Percentiles rank a stretch among this genome's conserved stretches.
Conservation (phyloP, 1,140 invertebrate species). For the Arctopsyche grandis region DNA sequence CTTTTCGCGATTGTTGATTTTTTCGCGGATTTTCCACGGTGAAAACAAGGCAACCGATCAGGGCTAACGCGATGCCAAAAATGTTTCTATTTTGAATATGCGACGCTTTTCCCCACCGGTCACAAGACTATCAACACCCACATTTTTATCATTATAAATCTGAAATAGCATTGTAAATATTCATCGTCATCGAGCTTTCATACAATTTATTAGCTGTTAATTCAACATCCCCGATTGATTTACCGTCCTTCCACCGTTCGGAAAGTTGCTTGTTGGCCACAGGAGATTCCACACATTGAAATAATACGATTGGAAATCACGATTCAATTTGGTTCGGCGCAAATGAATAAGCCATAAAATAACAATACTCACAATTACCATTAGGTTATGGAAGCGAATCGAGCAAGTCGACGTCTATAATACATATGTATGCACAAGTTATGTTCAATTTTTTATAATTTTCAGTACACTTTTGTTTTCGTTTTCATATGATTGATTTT, state of each 20-base stretch:
- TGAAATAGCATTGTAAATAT: not conserved
- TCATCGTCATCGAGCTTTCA: not conserved
- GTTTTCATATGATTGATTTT: too few relatives aligned
- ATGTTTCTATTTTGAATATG: constrained; percentile 34
- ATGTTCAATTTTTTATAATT: not conserved
- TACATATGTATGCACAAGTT: not conserved
- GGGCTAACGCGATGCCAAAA: constrained; percentile 30
- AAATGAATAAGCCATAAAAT: not conserved
- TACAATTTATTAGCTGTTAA: too few relatives aligned
- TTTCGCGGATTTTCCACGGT: not conserved
- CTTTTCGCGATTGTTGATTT: constrained; percentile 4
- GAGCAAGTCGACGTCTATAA: not conserved
- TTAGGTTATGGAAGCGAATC: not conserved
- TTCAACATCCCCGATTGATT: not conserved
- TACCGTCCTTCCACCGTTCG: not conserved
- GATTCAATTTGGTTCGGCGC: too few relatives aligned
- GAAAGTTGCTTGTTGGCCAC: too few relatives aligned
- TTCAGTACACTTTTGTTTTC: too few relatives aligned
- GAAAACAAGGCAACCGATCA: constrained; percentile 1
- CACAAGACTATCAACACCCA: constrained; percentile 28
- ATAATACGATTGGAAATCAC: too few relatives aligned
- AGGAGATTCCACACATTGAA: too few relatives aligned
- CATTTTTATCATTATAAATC: not conserved
- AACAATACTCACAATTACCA: not conserved
- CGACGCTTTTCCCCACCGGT: constrained; percentile 10